These are phyloP conservation scores for Platichthys flesus DNA, from an alignment of 2,113 vertebrate species.

Conservation along the genomic window DNA sequence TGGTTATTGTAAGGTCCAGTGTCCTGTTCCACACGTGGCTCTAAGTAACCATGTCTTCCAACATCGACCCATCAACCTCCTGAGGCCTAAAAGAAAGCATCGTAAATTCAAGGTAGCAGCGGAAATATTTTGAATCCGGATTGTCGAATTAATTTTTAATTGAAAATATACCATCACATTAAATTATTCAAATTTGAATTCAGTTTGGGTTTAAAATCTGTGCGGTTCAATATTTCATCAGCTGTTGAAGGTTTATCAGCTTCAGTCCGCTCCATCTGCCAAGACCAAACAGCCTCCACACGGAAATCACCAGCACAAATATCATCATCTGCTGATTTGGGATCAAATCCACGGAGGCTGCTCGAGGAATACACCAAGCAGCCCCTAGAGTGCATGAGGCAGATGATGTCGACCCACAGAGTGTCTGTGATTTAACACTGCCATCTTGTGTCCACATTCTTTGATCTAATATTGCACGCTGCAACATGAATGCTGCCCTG, in stretches of 20 bases:
- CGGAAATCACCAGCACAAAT: slow-evolving; percentile 50
- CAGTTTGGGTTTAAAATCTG: slow-evolving; percentile 35
- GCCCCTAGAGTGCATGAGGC: neutral
- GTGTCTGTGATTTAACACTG: slow-evolving; percentile 56
- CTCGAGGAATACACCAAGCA: slow-evolving; percentile 26
- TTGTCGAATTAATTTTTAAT: neutral
- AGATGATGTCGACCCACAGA: slow-evolving; percentile 5
- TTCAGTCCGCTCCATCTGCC: slow-evolving; percentile 63
- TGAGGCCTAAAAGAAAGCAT: too few relatives aligned
- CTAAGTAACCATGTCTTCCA: neutral
- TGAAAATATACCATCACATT: slow-evolving; percentile 17
- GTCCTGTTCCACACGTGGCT: neutral
- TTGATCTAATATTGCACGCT: neutral
- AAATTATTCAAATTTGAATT: slow-evolving; percentile 24
- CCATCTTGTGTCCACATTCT: slow-evolving; percentile 67
- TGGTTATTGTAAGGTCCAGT: too few relatives aligned
- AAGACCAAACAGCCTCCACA: slow-evolving; percentile 46
- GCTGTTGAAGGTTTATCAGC: slow-evolving; percentile 20
- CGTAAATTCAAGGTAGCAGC: too few relatives aligned
- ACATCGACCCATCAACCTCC: neutral
- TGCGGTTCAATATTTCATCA: slow-evolving; percentile 23
- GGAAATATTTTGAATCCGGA: neutral
- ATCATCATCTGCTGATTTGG: slow-evolving; percentile 41
- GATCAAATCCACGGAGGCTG: slow-evolving; percentile 50
- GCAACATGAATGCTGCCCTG: neutral